Conservation (phyloP, 2,797 vertebrate genomes). For the Chromobotia macracanthus region DNA sequence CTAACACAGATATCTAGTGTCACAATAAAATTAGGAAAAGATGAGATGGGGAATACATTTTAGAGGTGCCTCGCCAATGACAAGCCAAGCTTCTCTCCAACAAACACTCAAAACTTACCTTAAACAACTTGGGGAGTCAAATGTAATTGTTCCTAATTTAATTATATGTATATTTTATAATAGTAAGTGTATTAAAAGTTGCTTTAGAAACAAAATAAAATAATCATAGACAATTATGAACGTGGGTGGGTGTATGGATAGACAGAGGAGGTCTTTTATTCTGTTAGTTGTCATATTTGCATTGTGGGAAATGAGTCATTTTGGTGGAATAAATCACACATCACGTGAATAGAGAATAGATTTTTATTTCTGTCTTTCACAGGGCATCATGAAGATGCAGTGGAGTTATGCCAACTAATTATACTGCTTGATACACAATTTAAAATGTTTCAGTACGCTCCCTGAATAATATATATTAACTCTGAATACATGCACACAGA, state of each 20-base stretch:
- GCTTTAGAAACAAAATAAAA: neutral
- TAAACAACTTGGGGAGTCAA: neutral
- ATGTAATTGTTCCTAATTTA: no score
- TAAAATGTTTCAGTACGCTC: neutral
- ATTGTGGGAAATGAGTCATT: neutral
- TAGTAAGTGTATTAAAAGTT: no score
- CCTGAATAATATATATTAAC: neutral
- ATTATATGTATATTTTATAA: neutral
- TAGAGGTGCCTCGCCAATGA: constrained; percentile 69
- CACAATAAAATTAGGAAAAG: constrained; percentile 78
- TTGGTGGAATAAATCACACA: neutral
- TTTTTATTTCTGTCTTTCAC: neutral
- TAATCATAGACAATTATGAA: neutral
- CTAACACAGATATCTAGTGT: constrained; percentile 78
- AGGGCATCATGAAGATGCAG: neutral
- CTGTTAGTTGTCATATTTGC: neutral
- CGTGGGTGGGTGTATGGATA: neutral
- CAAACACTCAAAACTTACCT: constrained; percentile 11
- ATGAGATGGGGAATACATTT: constrained; percentile 59
- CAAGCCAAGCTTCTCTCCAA: constrained; percentile 16
- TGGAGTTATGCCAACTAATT: neutral
- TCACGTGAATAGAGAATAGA: neutral
- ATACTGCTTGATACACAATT: neutral
- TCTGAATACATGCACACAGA: neutral
- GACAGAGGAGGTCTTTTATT: neutral